These are phyloP conservation scores for Chrysomela aeneicollis DNA, from an alignment of 2,888 invertebrate genomes.

Conservation along the genomic window DNA sequence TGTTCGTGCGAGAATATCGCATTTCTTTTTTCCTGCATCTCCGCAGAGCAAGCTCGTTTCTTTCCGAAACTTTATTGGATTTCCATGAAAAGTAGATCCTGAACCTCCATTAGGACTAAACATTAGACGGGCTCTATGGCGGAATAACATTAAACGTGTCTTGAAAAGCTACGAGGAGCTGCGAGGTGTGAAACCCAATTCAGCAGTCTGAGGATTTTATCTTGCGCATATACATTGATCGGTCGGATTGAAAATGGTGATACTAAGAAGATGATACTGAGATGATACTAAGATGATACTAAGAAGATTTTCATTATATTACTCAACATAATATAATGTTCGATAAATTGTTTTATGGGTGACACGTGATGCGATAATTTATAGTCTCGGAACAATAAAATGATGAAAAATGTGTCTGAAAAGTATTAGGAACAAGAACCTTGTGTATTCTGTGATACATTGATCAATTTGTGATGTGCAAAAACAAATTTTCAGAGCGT, in stretches of 20 bases:
- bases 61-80: slow-evolving; percentile 1
- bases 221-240: background rate
- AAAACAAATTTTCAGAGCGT: no score
- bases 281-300: no score
- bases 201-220: slow-evolving; percentile 1
- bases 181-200: slow-evolving; percentile 7
- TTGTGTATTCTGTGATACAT: no score
- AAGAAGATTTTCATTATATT: no score
- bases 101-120: slow-evolving; percentile 4
- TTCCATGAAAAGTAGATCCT: slow-evolving; percentile 2
- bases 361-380: no score
- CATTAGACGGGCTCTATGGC: slow-evolving; percentile 1
- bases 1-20: background rate
- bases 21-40: background rate
- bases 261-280: no score
- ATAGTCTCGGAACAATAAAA: no score
- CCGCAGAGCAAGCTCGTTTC: background rate
- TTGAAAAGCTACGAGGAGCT: slow-evolving; percentile 5
- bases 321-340: no score
- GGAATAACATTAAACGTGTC: slow-evolving; percentile 3
- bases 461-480: no score
- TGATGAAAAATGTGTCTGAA: no score
- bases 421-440: no score
- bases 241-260: background rate
- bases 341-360: no score